phyloP scores from a whole-genome alignment of 2,888 invertebrate species.

The Zygaena filipendulae region DNA sequence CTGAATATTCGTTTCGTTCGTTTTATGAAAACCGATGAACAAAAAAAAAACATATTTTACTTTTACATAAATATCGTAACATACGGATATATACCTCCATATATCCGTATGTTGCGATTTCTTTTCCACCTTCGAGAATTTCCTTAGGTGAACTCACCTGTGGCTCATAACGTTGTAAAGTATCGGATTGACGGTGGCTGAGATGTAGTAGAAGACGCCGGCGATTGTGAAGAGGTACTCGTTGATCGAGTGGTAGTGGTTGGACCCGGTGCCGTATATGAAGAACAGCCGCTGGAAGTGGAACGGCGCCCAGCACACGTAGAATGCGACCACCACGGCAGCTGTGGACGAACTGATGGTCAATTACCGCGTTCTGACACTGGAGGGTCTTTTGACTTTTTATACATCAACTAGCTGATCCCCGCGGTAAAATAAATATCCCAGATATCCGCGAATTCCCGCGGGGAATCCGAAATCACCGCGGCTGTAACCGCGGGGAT shows the following conservation, averaged over 20 bases:
- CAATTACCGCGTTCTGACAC: too few relatives aligned
- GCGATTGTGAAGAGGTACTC: conserved; percentile 83
- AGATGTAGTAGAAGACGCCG: conserved; percentile 86
- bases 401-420: too few relatives aligned
- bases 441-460: too few relatives aligned
- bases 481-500: too few relatives aligned
- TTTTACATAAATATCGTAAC: not conserved
- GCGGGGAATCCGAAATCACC: too few relatives aligned
- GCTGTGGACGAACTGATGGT: conserved; percentile 72
- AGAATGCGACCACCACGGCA: conserved; percentile 93
- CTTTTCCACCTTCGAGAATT: too few relatives aligned
- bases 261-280: conserved; percentile 73
- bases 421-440: too few relatives aligned
- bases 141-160: too few relatives aligned
- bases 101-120: too few relatives aligned
- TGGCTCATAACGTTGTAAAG: conserved; percentile 85
- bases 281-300: conserved; percentile 91
- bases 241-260: conserved; percentile 75
- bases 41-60: not conserved
- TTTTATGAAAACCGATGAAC: not conserved
- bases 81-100: too few relatives aligned
- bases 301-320: conserved; percentile 96
- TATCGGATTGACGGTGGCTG: conserved; percentile 88
- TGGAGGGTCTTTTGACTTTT: too few relatives aligned
- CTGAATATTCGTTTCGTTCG: too few relatives aligned